Evolutionary conservation across 2,888 invertebrate genomes (phyloP).

Genomic region (Aphodius granarius): DNA sequence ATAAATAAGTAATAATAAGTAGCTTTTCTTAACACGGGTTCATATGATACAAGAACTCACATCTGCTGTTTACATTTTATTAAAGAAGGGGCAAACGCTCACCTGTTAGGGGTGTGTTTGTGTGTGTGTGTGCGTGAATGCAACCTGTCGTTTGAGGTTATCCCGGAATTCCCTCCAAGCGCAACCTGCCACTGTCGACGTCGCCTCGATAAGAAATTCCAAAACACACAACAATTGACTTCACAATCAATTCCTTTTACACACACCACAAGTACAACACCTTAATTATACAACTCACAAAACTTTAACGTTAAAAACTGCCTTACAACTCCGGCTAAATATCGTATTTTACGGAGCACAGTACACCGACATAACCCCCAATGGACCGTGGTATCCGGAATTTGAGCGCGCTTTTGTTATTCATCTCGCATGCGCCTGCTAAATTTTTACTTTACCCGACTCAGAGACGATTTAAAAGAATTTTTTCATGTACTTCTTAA

Average conservation of each 20-base stretch:
- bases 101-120: background rate
- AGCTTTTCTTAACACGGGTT: no score
- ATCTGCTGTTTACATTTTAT: background rate
- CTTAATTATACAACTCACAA: background rate
- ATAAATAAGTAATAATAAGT: no score
- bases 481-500: no score
- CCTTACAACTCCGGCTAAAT: background rate
- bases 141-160: background rate
- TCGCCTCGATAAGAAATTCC: background rate
- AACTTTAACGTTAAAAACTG: background rate
- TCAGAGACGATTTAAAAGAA: no score
- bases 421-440: background rate
- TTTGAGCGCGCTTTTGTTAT: background rate
- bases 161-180: background rate
- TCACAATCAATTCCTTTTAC: background rate
- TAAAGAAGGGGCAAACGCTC: background rate
- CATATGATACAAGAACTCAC: background rate
- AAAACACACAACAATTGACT: background rate
- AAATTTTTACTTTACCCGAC: background rate
- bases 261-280: background rate
- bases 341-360: background rate
- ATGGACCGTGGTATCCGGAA: background rate
- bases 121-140: background rate
- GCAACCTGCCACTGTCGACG: background rate
- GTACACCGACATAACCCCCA: background rate